Base-by-base conservation (phyloP, 2,888 invertebrate genomes). In the Hoplodrina ambigua region DNA sequence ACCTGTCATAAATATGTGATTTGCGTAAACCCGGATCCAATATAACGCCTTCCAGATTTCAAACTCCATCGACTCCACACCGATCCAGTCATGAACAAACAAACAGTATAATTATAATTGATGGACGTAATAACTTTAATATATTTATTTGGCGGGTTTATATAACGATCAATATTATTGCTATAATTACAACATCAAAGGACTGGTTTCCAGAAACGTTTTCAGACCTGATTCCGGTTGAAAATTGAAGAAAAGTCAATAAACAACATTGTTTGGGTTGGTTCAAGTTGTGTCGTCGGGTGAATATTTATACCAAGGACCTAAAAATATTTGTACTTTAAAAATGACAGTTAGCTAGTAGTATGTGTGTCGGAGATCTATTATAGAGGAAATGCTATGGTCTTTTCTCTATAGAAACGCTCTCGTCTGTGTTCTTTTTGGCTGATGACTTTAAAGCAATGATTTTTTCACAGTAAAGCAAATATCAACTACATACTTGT, bases 161-260 rank as follows among this genome's bases (percentile, higher is more conserved):
- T 78, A 71, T 87, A 87, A 87, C 83, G 78, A 85, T 91, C 91
- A 93, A 94, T 94, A 94, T 93, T 92, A 89, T 92, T 89, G 79
- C 85, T 83, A 82, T 82, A 85, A 74, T 85, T 81, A 88, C 87
- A 73, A 88, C 89, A 92, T 94, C 93, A 94, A 94, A 94, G 90
- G 85, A 82, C 53, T 79, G 72, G 52, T 69, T 81, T 79, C 70
- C 61, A 83, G 81, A 70, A 69, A 70, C 72, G 72, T 70, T 78
- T 81, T 67, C 58, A 61, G 68, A 60, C 60, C 60, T 75, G 68
- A 77, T 81, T 82, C 81, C 74, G 80, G 73, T 81, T 71, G 57
- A 78, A 71, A 76, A 61, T 63, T 67, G 53, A 63, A 61, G 71
- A 80, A 82, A 82, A 72, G 44, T 69, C 70, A 82, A 84, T 73